Conservation (phyloP, 2,797 vertebrate genomes). For the Enteromius trimaculatus region DNA sequence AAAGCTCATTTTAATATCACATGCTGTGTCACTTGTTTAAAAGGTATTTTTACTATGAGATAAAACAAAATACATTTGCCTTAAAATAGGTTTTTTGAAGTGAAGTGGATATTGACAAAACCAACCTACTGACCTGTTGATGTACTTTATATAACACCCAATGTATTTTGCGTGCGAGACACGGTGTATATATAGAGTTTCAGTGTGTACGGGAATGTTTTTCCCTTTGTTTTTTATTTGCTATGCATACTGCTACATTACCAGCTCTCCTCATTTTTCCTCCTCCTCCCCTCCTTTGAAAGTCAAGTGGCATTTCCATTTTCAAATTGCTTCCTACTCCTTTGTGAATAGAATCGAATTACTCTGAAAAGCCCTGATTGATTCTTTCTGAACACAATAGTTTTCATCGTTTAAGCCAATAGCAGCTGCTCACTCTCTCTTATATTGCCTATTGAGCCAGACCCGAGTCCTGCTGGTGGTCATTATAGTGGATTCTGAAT, state of each 20-base stretch:
- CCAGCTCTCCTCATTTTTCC: constrained; percentile 48
- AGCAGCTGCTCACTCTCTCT: constrained; percentile 66
- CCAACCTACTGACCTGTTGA: constrained; percentile 51
- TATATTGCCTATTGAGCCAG: constrained; percentile 71
- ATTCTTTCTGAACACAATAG: constrained; percentile 79
- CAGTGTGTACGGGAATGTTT: constrained; percentile 39
- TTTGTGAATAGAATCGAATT: constrained; percentile 81
- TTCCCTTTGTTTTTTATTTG: constrained; percentile 48
- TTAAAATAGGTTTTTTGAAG: neutral
- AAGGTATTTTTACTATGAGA: neutral
- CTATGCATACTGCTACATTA: constrained; percentile 56
- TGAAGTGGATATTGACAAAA: neutral
- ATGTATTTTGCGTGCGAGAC: constrained; percentile 16
- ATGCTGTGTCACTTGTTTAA: neutral
- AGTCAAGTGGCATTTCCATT: constrained; percentile 82
- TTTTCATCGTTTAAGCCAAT: constrained; percentile 74
- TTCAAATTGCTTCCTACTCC: constrained; percentile 78
- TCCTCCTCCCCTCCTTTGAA: constrained; percentile 63
- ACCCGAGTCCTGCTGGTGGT: constrained; percentile 65
- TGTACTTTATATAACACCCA: constrained; percentile 7
- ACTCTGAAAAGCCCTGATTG: constrained; percentile 80
- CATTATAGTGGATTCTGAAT: constrained; percentile 74
- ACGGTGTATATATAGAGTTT: constrained; percentile 51
- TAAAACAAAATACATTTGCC: neutral
- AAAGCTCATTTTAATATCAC: neutral